Conservation (phyloP, 2,113 vertebrate genomes). For the Sylvia atricapilla region DNA sequence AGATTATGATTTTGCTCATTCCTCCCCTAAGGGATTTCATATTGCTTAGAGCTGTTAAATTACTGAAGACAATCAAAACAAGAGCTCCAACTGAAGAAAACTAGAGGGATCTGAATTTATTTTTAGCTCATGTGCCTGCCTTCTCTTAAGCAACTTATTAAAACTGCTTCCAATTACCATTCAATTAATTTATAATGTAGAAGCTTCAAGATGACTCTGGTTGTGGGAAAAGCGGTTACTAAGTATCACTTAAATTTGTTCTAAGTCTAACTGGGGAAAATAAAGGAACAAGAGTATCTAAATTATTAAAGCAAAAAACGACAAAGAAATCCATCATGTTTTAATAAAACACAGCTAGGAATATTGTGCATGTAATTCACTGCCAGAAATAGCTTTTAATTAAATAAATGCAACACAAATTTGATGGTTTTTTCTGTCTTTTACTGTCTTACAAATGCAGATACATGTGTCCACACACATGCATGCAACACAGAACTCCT, state of each 20-base stretch:
- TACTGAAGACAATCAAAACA: not conserved
- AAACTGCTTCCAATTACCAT: not conserved
- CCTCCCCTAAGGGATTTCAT: not conserved
- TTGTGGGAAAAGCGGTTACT: not conserved
- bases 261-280: not conserved
- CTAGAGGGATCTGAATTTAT: not conserved
- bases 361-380: not conserved
- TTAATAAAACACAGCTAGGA: not conserved
- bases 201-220: not conserved
- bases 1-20: not conserved
- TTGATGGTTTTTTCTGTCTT: not conserved
- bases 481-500: not conserved
- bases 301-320: not conserved
- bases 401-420: not conserved
- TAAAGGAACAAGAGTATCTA: not conserved
- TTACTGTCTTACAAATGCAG: not conserved
- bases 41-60: not conserved
- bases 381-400: not conserved
- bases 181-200: not conserved
- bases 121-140: not conserved
- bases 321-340: not conserved
- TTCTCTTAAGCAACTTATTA: not conserved
- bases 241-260: not conserved
- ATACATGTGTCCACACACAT: rapidly evolving
- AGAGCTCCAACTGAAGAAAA: not conserved